Base-by-base conservation (phyloP, 2,113 vertebrate genomes). In the Peucedramus taeniatus region DNA sequence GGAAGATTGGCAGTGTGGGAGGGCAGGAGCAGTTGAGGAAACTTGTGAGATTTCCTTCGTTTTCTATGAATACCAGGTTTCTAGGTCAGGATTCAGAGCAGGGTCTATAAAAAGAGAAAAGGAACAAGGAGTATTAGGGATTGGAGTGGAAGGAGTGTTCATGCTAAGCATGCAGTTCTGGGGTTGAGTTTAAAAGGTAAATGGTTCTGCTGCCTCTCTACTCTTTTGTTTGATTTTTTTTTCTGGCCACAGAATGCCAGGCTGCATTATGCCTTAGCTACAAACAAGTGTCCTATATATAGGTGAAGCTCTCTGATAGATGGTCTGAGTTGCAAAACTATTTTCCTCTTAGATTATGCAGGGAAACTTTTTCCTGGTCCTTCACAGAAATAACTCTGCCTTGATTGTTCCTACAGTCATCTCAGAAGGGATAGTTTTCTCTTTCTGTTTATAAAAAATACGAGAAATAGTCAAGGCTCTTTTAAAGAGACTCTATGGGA, bases 391-490 rank as follows among this genome's bases (percentile, higher is more conserved):
- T 31, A 71, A 63, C 7, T 80, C 11, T 61, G 35, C 11, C 23
- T 82, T 63, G 9, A 26, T 80, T 65, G 83, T 90, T 83, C 44
- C 11, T 53, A 1, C 3, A 26, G 61, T 53, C 6, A 30, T 49
- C 9, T 82, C 11, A 13, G 76, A 89, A 81, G 24, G 7, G 44
- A 6, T 40, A 54, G 4, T 35, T 57, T 65, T 71, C 11, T 33
- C 20, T 75, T 51, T 45, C 27, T 7, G 7, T 81, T 66, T 54
- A 54, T 51, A 64, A 87, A 63, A 44, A 47, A 9, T 22, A 26
- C 1, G 1, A 49, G 7, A 7, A 56, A 66, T 23, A 1, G 1
- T 54, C 37, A 47, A 26, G 9, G 6, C 3, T 60, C 4, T 79
- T 74, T 37, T 26, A 33, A 81, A 91, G 31, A 87, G 1, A 27